A percentile compares a stretch with the other conserved stretches of the same genome.
phyloP scores from a whole-genome alignment of 2,888 invertebrate genomes.

The Amaurobius ferox region DNA sequence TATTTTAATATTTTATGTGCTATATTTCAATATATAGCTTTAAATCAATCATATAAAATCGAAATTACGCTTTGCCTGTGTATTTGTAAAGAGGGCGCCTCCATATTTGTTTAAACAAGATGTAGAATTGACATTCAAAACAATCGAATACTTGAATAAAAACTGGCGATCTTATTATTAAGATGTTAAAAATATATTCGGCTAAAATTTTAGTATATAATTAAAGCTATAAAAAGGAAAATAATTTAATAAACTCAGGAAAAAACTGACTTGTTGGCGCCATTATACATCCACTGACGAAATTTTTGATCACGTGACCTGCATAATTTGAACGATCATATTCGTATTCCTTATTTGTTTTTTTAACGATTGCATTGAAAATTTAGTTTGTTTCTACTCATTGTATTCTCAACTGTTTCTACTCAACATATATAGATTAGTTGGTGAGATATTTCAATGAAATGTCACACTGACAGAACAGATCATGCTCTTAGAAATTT shows the following conservation, averaged over 20 bases:
- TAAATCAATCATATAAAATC: constrained; percentile 1
- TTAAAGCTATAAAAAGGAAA: background rate
- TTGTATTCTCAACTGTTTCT: too few species aligned
- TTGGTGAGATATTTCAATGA: too few species aligned
- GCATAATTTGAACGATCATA: constrained; percentile 1
- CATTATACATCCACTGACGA: constrained; percentile 58
- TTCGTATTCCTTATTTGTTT: too few species aligned
- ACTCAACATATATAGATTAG: too few species aligned
- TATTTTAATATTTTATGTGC: too few species aligned
- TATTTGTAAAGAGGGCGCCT: constrained; percentile 63
- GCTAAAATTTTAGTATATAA: too few species aligned
- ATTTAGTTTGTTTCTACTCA: too few species aligned
- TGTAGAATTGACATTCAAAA: constrained; percentile 17
- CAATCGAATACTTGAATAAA: background rate
- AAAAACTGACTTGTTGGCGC: constrained; percentile 53
- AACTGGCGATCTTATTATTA: background rate
- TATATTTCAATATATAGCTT: too few species aligned
- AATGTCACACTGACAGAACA: too few species aligned
- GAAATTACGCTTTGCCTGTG: background rate
- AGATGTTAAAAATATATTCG: too few species aligned
- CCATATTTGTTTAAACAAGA: constrained; percentile 66
- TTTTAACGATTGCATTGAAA: too few species aligned
- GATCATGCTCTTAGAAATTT: too few species aligned
- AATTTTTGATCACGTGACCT: constrained; percentile 60
- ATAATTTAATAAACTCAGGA: background rate